phyloP scores from a whole-genome alignment of 2,888 invertebrate species.

The Archaeoteleia sp. region DNA sequence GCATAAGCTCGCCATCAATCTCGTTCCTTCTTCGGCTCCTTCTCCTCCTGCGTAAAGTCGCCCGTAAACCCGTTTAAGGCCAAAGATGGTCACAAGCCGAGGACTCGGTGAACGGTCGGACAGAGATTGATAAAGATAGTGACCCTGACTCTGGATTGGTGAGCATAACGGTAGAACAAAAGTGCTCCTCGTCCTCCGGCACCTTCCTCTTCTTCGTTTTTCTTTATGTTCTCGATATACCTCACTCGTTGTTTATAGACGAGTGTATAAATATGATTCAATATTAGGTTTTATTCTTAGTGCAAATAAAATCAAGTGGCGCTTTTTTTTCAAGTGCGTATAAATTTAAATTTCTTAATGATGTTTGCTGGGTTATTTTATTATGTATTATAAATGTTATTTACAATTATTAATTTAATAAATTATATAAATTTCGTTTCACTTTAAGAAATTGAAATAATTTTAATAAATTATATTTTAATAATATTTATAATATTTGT shows the following conservation, averaged over 20 bases:
- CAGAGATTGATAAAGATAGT: slow-evolving; percentile 68
- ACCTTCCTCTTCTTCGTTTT: slow-evolving; percentile 9
- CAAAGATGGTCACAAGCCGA: slow-evolving; percentile 65
- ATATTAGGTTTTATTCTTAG: slow-evolving; percentile 31
- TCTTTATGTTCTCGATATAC: slow-evolving; percentile 1
- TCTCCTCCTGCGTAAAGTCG: slow-evolving; percentile 50
- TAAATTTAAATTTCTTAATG: no score
- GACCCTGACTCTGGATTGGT: slow-evolving; percentile 58
- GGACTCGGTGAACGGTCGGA: slow-evolving; percentile 55
- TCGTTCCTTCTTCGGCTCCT: slow-evolving; percentile 26
- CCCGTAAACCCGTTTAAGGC: slow-evolving; percentile 54
- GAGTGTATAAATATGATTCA: slow-evolving; percentile 19
- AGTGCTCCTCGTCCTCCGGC: slow-evolving; percentile 28
- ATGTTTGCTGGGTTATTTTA: no score
- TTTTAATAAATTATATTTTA: no score
- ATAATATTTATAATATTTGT: no score
- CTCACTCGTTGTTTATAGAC: slow-evolving; percentile 22
- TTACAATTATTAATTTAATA: no score
- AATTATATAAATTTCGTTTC: no score
- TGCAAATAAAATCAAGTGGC: slow-evolving; percentile 23
- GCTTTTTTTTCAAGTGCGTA: slow-evolving; percentile 6
- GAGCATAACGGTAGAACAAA: slow-evolving; percentile 56
- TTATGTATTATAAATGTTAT: no score
- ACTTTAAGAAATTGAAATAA: no score
- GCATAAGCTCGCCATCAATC: slow-evolving; percentile 39